Conservation (phyloP, 2,888 invertebrate genomes). For the Monoplex corrugatus region DNA sequence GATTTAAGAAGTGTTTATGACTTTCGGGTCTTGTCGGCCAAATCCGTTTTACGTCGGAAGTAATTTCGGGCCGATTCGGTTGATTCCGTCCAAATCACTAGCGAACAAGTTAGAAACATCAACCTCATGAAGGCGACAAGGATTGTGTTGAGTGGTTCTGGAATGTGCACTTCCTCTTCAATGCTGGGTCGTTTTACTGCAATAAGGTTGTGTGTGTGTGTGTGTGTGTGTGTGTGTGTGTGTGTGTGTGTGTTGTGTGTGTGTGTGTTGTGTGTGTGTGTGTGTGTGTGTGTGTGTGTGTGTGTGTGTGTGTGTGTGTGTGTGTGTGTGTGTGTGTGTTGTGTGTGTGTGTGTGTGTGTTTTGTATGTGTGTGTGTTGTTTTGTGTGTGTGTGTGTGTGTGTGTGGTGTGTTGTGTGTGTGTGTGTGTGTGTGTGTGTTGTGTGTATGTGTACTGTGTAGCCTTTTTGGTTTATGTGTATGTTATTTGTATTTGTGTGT, state of each 20-base stretch:
- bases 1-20: conserved; percentile 40
- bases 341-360: neutral
- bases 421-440: too few species aligned
- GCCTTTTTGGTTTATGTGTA: too few species aligned
- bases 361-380: neutral
- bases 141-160: neutral
- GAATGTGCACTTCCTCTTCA: neutral
- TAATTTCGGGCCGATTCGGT: conserved; percentile 34
- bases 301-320: neutral
- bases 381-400: too few species aligned
- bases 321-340: neutral
- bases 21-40: conserved; percentile 41
- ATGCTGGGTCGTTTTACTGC: neutral
- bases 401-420: too few species aligned
- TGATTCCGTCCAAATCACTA: conserved; percentile 42
- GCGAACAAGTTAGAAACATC: conserved; percentile 31
- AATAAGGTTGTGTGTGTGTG: neutral
- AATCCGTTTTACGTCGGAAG: conserved; percentile 42
- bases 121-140: neutral
- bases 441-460: too few species aligned
- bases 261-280: conserved; percentile 6
- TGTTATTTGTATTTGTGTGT: too few species aligned
- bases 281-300: neutral
- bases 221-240: neutral
- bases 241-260: too few species aligned